Evolutionary conservation across 2,113 vertebrate genomes (phyloP).

Genomic region (Mustela nigripes): DNA sequence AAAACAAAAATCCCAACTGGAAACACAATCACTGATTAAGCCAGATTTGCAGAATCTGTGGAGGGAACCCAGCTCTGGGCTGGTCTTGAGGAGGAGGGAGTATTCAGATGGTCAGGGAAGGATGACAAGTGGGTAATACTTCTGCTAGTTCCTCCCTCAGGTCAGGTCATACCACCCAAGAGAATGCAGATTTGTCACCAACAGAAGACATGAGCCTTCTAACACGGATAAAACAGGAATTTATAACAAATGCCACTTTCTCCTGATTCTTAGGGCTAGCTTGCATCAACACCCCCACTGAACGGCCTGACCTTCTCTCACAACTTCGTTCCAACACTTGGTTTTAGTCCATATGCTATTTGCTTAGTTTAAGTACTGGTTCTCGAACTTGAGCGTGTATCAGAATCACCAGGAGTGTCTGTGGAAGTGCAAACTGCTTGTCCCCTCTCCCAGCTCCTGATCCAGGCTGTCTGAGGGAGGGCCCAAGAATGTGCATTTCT

Average conservation of each 20-base stretch:
- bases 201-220: background rate
- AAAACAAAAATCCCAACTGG: conserved; percentile 17
- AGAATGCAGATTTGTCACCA: background rate
- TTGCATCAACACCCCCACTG: background rate
- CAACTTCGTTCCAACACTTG: background rate
- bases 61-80: background rate
- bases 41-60: background rate
- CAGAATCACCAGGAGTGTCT: background rate
- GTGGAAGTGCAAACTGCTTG: background rate
- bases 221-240: background rate
- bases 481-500: background rate
- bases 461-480: background rate
- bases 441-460: background rate
- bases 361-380: background rate
- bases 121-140: background rate
- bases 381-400: background rate
- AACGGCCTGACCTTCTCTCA: background rate
- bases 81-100: background rate
- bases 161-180: background rate
- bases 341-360: background rate
- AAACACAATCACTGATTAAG: conserved; percentile 36
- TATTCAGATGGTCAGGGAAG: background rate
- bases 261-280: background rate
- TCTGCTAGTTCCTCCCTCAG: background rate
- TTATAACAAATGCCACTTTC: background rate